Evolutionary conservation across 1,140 invertebrate species (phyloP).

Genomic region (Heliconius melpomene): DNA sequence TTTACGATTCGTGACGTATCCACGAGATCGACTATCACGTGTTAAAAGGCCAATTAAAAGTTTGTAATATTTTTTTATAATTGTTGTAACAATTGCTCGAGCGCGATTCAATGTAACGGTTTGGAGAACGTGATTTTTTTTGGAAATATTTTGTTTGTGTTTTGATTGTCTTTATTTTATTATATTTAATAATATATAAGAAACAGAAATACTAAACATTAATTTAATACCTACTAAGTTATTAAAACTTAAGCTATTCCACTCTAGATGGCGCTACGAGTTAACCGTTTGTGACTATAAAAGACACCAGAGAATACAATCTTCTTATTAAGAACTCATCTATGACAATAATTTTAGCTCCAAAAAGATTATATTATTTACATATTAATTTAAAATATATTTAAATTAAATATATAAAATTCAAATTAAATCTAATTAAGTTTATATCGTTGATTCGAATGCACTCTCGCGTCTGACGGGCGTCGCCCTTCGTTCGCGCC

Average conservation of each 20-base stretch:
- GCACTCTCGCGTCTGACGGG: slow-evolving; percentile 50
- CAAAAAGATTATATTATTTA: not conserved
- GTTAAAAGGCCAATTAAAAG: slow-evolving; percentile 29
- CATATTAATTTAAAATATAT: not conserved
- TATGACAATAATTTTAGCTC: not conserved
- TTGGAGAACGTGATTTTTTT: not conserved
- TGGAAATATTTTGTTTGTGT: not conserved
- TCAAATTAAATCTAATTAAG: slow-evolving; percentile 45
- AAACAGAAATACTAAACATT: not conserved
- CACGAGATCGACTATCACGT: slow-evolving; percentile 30
- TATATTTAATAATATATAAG: not conserved
- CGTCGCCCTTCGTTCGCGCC: slow-evolving; percentile 70
- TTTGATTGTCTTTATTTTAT: not conserved
- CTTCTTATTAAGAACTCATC: not conserved
- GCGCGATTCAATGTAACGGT: not conserved
- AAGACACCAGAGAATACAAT: not conserved
- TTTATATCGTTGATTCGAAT: slow-evolving; percentile 47
- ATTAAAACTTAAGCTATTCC: slow-evolving; percentile 46
- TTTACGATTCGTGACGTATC: slow-evolving; percentile 48
- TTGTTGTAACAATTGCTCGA: slow-evolving; percentile 1
- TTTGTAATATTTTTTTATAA: slow-evolving; percentile 10
- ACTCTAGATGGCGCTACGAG: slow-evolving; percentile 61
- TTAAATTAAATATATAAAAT: slow-evolving; percentile 28
- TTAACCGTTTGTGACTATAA: not conserved
- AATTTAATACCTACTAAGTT: not conserved